These are phyloP conservation scores for Protophormia terraenovae DNA, from an alignment of 2,888 invertebrate genomes.

Conservation along the genomic window DNA sequence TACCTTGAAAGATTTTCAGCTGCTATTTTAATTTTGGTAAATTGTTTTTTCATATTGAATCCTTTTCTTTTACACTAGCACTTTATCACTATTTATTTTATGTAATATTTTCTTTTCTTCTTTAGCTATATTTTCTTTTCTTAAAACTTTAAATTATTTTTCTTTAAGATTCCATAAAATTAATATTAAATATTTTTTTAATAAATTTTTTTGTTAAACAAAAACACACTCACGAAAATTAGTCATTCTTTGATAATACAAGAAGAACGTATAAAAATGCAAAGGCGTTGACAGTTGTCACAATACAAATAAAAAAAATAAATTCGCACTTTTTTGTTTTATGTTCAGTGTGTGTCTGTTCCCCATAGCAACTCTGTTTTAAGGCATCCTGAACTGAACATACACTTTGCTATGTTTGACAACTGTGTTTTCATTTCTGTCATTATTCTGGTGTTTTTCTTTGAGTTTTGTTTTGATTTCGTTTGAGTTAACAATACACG, in stretches of 20 bases:
- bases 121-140: constrained; percentile 54
- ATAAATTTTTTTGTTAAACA: constrained; percentile 58
- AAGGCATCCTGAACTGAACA: constrained; percentile 41
- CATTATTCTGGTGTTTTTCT: constrained; percentile 43
- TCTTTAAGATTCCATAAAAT: constrained; percentile 46
- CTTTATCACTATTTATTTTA: too few species aligned
- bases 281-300: constrained; percentile 64
- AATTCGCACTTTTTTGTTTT: constrained; percentile 26
- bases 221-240: constrained; percentile 71
- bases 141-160: constrained; percentile 45
- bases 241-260: constrained; percentile 71
- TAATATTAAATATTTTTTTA: constrained; percentile 28
- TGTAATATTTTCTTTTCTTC: constrained; percentile 38
- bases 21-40: constrained; percentile 81
- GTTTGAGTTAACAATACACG: constrained; percentile 33
- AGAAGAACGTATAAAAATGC: constrained; percentile 67
- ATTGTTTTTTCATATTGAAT: constrained; percentile 80
- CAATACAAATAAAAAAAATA: constrained; percentile 46
- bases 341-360: constrained; percentile 40
- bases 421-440: neutral
- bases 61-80: constrained; percentile 27
- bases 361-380: constrained; percentile 14
- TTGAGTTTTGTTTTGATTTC: constrained; percentile 61
- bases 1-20: constrained; percentile 81
- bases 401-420: constrained; percentile 17